These are phyloP conservation scores for Aplysina aerophoba DNA, from an alignment of 37 sponge, comb jelly and placozoan species.

Conservation along the genomic window DNA sequence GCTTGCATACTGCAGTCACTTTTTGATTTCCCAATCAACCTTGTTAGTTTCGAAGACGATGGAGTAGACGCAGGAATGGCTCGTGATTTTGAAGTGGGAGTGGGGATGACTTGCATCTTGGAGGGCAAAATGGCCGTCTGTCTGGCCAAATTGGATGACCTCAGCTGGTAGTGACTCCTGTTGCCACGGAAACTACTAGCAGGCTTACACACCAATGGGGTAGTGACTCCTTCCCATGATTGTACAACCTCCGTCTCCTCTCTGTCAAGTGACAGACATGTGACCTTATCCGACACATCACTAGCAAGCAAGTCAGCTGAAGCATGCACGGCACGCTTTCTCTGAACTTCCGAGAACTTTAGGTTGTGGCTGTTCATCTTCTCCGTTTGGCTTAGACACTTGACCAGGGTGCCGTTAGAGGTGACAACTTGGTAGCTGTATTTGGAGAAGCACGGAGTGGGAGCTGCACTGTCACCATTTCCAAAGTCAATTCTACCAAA, in stretches of 20 bases:
- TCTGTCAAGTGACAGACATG: no score
- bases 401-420: conserved; percentile 4
- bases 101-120: background rate
- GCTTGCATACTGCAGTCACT: background rate
- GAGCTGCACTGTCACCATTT: no score
- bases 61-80: no score
- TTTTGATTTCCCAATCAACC: background rate
- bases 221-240: no score
- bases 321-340: background rate
- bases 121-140: background rate
- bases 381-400: background rate
- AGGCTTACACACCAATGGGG: no score
- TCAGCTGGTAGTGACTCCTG: background rate
- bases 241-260: no score
- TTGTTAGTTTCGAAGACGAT: background rate
- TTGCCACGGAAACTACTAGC: background rate
- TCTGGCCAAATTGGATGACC: background rate
- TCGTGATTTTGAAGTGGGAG: no score
- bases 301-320: background rate
- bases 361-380: background rate
- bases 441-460: background rate
- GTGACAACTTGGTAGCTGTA: conserved; percentile 19
- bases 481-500: no score
- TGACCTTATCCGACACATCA: no score
- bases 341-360: conserved; percentile 21